Evolutionary conservation across 2,113 vertebrate species (phyloP), one percentile per base, ranked within the genome.

Genomic region (Heterochromis multidens): DNA sequence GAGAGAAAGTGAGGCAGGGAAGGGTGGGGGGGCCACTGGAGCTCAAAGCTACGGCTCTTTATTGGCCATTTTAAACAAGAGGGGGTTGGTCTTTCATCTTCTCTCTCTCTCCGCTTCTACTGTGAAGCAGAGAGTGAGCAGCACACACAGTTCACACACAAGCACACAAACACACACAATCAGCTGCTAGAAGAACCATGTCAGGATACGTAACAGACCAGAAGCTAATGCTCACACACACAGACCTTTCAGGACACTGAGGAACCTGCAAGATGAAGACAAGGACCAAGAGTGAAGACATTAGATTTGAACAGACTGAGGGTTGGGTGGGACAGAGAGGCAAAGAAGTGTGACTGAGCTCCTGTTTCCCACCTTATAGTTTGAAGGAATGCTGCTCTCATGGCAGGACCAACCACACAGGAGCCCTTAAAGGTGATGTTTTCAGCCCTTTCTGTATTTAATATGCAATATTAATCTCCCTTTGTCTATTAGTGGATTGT

Each of bases 401-500:
- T 95, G 94, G 94, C 94, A n/a, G 94, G 88, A 87, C 91, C 87
- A 2, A 37, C 85, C 43, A 12, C 88, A 17, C 91, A 92, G 84
- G 93, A 95, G 90, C 93, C 93, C 2, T 2, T 93, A 77, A 95
- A 95, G 95, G 94, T 95, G 89, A 95, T n/a, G 59, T 79, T 72
- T 49, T 3, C 63, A 82, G 3, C 59, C 12, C 19, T 81, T 49
- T 82, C 62, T 33, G 23, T 49, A 19, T 40, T 83, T 57, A 54
- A 37, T 52, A 43, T 63, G 59, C 25, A 33, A 16, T 19, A 7
- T n/a, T 23, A 31, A 37, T 58, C 14, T 60, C 19, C 21, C 0
- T 79, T 72, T 57, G 60, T 43, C 3, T 57, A 72, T 60, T 3
- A 4, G 74, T 31, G 27, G 14, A 40, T 63, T 58, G 23, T 16